phyloP scores from a whole-genome alignment of 1,140 invertebrate genomes.

The Whitmania pigra region DNA sequence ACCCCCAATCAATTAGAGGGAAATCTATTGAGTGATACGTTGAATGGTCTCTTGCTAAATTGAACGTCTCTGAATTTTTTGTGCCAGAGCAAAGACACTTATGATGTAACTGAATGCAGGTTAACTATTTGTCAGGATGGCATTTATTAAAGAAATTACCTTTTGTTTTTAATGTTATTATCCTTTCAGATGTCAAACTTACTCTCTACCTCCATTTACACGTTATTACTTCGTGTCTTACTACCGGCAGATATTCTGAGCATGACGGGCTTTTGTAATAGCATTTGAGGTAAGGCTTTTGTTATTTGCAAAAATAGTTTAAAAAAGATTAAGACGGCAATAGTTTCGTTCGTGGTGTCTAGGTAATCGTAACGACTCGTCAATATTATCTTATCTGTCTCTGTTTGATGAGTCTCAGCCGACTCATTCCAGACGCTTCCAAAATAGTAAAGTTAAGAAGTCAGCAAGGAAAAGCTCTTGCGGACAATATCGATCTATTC shows the following conservation, averaged over 20 bases:
- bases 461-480: conserved; percentile 54
- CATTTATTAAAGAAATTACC: conserved; percentile 2
- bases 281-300: conserved; percentile 68
- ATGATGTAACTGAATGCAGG: conserved; percentile 51
- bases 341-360: not conserved
- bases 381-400: conserved; percentile 63
- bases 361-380: not conserved
- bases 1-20: conserved; percentile 39
- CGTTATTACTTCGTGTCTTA: conserved; percentile 56
- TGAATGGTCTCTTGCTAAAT: conserved; percentile 61
- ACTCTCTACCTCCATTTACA: not conserved
- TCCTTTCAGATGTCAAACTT: conserved; percentile 20
- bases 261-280: conserved; percentile 76
- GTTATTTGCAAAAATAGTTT: no score
- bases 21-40: conserved; percentile 67
- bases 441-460: conserved; percentile 61
- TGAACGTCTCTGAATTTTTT: conserved; percentile 62
- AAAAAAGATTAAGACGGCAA: not conserved
- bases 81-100: conserved; percentile 32
- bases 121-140: conserved; percentile 38
- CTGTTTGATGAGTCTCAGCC: conserved; percentile 64
- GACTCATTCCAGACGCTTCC: conserved; percentile 75
- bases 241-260: conserved; percentile 88
- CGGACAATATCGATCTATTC: not conserved
- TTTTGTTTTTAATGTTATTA: not conserved